Conservation (phyloP, 2,113 vertebrate species). For the Leptobrachium ailaonicum region DNA sequence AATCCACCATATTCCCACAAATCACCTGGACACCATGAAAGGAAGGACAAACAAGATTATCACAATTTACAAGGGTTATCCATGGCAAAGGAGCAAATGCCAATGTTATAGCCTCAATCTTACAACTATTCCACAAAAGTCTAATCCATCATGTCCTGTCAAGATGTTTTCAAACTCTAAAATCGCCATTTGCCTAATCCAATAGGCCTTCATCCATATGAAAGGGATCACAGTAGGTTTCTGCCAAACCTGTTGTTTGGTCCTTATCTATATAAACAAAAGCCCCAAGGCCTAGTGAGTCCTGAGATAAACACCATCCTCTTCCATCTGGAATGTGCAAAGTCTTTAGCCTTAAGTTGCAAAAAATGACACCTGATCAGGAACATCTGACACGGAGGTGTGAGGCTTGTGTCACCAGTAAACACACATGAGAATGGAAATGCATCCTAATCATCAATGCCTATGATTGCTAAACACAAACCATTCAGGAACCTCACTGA, state of each 20-base stretch:
- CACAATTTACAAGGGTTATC: slow-evolving; percentile 74
- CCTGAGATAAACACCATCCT: slow-evolving; percentile 47
- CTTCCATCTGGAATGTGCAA: slow-evolving; percentile 54
- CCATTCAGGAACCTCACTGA: not conserved
- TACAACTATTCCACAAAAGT: slow-evolving; percentile 66
- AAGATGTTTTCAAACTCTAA: slow-evolving; percentile 66
- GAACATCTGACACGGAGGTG: slow-evolving; percentile 33
- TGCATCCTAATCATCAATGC: slow-evolving; percentile 31
- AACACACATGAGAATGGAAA: slow-evolving; percentile 31
- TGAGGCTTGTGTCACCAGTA: slow-evolving; percentile 46
- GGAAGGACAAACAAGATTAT: slow-evolving; percentile 77
- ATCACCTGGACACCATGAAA: slow-evolving; percentile 62
- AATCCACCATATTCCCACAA: not conserved
- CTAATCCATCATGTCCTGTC: slow-evolving; percentile 77
- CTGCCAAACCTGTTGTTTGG: slow-evolving; percentile 71
- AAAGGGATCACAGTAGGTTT: slow-evolving; percentile 66
- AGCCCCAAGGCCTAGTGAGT: slow-evolving; percentile 58
- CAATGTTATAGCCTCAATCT: slow-evolving; percentile 55
- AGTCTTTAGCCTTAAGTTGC: slow-evolving; percentile 49
- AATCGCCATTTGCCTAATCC: slow-evolving; percentile 81
- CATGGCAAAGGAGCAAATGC: slow-evolving; percentile 58
- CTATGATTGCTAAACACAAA: slow-evolving; percentile 29
- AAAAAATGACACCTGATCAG: slow-evolving; percentile 36
- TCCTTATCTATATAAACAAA: slow-evolving; percentile 81
- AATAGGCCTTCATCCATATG: slow-evolving; percentile 67